These are phyloP conservation scores for Troides oblongomaculatus DNA, from an alignment of 2,888 invertebrate genomes.

Conservation along the genomic window DNA sequence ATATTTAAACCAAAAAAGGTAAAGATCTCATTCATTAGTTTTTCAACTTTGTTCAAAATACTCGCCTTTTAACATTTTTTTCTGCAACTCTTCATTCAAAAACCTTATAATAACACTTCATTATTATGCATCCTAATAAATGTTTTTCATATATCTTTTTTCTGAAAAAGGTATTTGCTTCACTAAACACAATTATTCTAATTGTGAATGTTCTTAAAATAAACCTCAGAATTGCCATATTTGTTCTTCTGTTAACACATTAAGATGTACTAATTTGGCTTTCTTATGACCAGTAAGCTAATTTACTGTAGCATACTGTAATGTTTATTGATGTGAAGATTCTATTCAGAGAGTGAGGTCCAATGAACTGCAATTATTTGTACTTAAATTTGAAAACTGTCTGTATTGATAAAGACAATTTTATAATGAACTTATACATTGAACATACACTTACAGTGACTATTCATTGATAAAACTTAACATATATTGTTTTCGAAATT, in stretches of 20 bases:
- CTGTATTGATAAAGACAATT: not conserved
- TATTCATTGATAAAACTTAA: too few species aligned
- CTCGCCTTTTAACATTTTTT: not conserved
- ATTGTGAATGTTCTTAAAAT: not conserved
- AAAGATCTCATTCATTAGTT: too few species aligned
- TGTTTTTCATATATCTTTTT: not conserved
- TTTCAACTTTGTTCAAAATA: not conserved
- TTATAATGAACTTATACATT: not conserved
- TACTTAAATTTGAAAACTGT: slow-evolving; percentile 17
- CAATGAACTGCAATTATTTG: slow-evolving; percentile 26
- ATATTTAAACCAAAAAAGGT: too few species aligned
- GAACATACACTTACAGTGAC: too few species aligned
- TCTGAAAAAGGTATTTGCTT: not conserved
- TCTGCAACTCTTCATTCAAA: not conserved
- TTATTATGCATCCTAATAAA: not conserved
- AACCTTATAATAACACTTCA: not conserved
- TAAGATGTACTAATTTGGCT: not conserved
- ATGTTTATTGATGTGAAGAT: not conserved
- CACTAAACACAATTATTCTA: not conserved
- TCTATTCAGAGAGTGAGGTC: slow-evolving; percentile 11
- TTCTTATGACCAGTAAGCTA: not conserved
- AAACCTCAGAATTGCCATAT: not conserved
- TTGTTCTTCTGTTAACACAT: not conserved
- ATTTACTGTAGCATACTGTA: not conserved
- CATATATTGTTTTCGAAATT: too few species aligned